A percentile compares a stretch with the other conserved stretches of the same genome.
phyloP scores from a whole-genome alignment of 2,888 invertebrate genomes.

The Magallana nippona region DNA sequence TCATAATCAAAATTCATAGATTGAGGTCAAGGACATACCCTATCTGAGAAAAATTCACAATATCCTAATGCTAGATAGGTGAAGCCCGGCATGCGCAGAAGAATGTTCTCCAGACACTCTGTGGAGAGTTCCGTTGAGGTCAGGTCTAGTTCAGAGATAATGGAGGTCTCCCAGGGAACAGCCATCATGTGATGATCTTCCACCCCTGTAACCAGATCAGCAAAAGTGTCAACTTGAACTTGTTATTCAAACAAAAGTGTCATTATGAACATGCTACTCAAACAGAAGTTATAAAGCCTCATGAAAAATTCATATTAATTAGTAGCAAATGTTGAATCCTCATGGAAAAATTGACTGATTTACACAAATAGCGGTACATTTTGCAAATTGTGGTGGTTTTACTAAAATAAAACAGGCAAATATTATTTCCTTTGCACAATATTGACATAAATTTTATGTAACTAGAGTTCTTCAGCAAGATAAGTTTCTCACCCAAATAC shows the following conservation, averaged over 20 bases:
- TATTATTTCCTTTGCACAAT: too few species aligned
- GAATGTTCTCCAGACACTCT: conserved; percentile 95
- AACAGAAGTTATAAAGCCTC: too few species aligned
- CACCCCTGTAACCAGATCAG: conserved; percentile 84
- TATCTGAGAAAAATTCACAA: conserved; percentile 97
- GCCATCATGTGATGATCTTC: conserved; percentile 95
- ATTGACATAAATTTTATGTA: too few species aligned
- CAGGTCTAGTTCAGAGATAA: conserved; percentile 94
- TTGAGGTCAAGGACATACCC: conserved; percentile 81
- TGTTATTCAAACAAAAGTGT: not conserved
- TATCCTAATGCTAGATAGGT: conserved; percentile 95
- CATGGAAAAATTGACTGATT: too few species aligned
- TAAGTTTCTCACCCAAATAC: too few species aligned
- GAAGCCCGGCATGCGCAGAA: conserved; percentile 90
- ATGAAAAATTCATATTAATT: too few species aligned
- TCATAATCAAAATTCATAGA: too few species aligned
- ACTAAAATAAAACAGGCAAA: too few species aligned
- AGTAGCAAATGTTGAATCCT: too few species aligned
- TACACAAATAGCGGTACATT: too few species aligned
- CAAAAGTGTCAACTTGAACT: not conserved
- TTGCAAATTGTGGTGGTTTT: too few species aligned
- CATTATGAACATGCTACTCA: not conserved
- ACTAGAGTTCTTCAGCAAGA: too few species aligned
- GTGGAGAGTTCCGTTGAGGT: conserved; percentile 97
- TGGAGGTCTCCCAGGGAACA: conserved; percentile 99